Evolutionary conservation across 2,888 invertebrate species (phyloP).

Genomic region (Nymphalis urticae): DNA sequence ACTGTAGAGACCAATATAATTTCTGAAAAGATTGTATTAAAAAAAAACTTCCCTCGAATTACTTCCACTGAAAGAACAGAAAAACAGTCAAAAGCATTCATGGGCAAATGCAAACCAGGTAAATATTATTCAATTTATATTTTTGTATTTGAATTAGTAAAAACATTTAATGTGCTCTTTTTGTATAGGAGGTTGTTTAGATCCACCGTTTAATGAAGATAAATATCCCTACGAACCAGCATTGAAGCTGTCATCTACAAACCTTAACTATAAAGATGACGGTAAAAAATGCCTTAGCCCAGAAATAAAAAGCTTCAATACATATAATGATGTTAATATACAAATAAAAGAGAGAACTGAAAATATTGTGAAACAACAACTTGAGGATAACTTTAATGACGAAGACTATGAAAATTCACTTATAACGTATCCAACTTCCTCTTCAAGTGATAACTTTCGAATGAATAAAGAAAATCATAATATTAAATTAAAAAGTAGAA

Average conservation of each 20-base stretch:
- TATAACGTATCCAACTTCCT: slow-evolving; percentile 58
- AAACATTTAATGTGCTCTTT: slow-evolving; percentile 9
- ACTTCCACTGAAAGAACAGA: slow-evolving; percentile 33
- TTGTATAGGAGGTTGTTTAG: slow-evolving; percentile 67
- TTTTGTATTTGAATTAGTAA: slow-evolving; percentile 1
- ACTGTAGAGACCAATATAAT: slow-evolving; percentile 31
- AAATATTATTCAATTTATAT: slow-evolving; percentile 24
- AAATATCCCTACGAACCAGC: slow-evolving; percentile 56
- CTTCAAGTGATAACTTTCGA: slow-evolving; percentile 41
- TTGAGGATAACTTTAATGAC: slow-evolving; percentile 18
- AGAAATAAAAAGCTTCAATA: not conserved
- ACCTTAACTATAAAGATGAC: not conserved
- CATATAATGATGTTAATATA: not conserved
- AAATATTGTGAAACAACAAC: not conserved
- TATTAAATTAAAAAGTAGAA: slow-evolving; percentile 13
- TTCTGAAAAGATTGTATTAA: slow-evolving; percentile 43
- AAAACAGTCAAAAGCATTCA: slow-evolving; percentile 49
- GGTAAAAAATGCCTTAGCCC: not conserved
- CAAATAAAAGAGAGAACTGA: not conserved
- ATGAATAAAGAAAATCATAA: slow-evolving; percentile 14
- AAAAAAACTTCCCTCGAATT: slow-evolving; percentile 43
- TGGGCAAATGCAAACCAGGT: slow-evolving; percentile 74
- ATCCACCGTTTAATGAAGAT: slow-evolving; percentile 70
- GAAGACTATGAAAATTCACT: slow-evolving; percentile 40
- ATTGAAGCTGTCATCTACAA: slow-evolving; percentile 4